Base-by-base conservation (phyloP, 2,888 invertebrate genomes). In the Caenorhabditis sp. region DNA sequence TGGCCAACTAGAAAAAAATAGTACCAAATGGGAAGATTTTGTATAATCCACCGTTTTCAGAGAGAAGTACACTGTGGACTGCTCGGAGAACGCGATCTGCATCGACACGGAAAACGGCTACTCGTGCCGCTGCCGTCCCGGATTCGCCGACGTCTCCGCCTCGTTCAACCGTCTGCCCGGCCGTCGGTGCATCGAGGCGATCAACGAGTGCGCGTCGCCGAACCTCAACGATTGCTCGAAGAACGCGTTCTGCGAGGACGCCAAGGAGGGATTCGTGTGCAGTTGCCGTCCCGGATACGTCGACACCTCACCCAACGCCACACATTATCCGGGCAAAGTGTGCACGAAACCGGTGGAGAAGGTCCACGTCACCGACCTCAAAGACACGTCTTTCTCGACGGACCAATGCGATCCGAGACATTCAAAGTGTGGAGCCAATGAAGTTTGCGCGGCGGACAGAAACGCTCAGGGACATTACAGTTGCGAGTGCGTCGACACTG, bases 211-310 rank as follows among this genome's bases (percentile, higher is more conserved):
- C 59, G 63, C 74, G 0, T 61, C 56, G 11, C 46, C 63, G 27
- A 77, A 56, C 84, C 93, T 93, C 90, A 94, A 96, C 88, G 95
- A 96, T 88, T 96, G 96, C 85, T 94, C 95, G 0, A 92, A 93
- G 68, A 93, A 95, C 85, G 93, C 95, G 0, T 93, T 93, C 48
- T 96, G 96, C 89, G 94, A 95, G 90, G 96, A 96, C 89, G 91
- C 95, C 11, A 93, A 93, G 7, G 84, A 81, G 9, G 94, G 95
- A 0, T 96, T 95, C 90, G 94, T 94, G 0, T 96, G 96, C 89
- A 93, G 94, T 83, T 96, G 96, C 87, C 92, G 92, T 56, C 94
- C 94, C 89, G 95, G 93, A 26, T 94, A 91, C 89, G 92, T 93
- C 0, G 94, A 94, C 90, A 87, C 86, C 2, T 88, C 88, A 5